Conservation (phyloP, 2,113 vertebrate genomes). For the Ancistrus triradiatus region DNA sequence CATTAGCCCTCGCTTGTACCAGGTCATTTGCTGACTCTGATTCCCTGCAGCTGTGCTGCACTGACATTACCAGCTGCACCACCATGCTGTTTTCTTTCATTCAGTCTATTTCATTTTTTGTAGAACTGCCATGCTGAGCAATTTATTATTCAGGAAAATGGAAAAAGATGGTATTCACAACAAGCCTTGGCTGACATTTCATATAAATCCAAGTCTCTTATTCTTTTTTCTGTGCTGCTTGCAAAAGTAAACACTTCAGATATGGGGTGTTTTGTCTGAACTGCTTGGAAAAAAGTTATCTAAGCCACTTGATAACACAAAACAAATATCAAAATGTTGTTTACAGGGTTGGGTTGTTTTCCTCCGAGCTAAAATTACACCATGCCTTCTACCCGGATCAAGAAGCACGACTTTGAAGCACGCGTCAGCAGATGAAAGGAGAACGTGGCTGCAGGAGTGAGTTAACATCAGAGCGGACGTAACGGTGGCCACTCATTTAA, state of each 20-base stretch:
- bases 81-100: too few relatives aligned
- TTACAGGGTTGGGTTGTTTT: constrained; percentile 24
- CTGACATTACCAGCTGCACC: too few relatives aligned
- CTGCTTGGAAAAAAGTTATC: constrained; percentile 42
- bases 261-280: constrained; percentile 17
- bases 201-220: background rate
- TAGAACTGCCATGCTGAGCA: background rate
- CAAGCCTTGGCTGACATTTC: background rate
- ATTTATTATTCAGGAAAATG: background rate
- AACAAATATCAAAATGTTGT: constrained; percentile 37
- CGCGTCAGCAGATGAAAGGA: constrained; percentile 12
- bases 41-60: too few relatives aligned
- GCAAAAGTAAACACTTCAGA: constrained; percentile 27
- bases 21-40: too few relatives aligned
- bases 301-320: constrained; percentile 36
- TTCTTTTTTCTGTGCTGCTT: background rate
- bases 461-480: constrained; percentile 28
- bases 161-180: background rate
- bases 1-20: too few relatives aligned
- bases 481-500: constrained; percentile 37
- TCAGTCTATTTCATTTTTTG: background rate
- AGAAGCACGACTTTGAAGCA: constrained; percentile 7
- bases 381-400: constrained; percentile 2
- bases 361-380: constrained; percentile 10
- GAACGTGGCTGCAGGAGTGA: constrained; percentile 21